Conservation (phyloP, 2,888 invertebrate species). For the Erynnis tages region DNA sequence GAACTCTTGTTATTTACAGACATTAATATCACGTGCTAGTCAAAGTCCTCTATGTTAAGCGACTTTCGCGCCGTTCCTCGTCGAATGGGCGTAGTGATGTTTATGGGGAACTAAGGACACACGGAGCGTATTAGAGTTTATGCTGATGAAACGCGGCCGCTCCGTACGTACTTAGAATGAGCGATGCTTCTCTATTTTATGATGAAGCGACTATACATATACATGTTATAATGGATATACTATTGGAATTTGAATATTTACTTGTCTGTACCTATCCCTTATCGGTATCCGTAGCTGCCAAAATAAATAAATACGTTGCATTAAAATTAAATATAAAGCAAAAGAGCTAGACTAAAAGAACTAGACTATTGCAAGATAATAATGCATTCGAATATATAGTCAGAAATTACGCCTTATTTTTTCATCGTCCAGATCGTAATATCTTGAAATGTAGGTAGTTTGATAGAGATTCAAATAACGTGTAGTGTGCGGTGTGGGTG, state of each 20-base stretch:
- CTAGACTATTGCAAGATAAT: slow-evolving; percentile 17
- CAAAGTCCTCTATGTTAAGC: slow-evolving; percentile 29
- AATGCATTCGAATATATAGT: slow-evolving; percentile 10
- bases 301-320: slow-evolving; percentile 64
- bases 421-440: neutral
- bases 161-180: slow-evolving; percentile 42
- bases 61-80: slow-evolving; percentile 6
- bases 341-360: no score
- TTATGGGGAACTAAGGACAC: slow-evolving; percentile 26
- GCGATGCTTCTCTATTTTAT: slow-evolving; percentile 36
- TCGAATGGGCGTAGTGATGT: slow-evolving; percentile 9
- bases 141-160: slow-evolving; percentile 18
- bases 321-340: slow-evolving; percentile 38
- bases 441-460: no score
- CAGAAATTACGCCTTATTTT: neutral
- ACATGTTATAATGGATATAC: slow-evolving; percentile 51
- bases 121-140: slow-evolving; percentile 11
- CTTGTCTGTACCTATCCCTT: slow-evolving; percentile 69
- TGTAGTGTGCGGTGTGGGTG: neutral
- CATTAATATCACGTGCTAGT: slow-evolving; percentile 34
- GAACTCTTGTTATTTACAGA: slow-evolving; percentile 53
- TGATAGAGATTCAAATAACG: no score
- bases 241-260: slow-evolving; percentile 51
- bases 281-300: slow-evolving; percentile 71
- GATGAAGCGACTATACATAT: slow-evolving; percentile 61